These are phyloP conservation scores for Dasypogon diadema DNA, from an alignment of 2,888 invertebrate species.

Conservation along the genomic window DNA sequence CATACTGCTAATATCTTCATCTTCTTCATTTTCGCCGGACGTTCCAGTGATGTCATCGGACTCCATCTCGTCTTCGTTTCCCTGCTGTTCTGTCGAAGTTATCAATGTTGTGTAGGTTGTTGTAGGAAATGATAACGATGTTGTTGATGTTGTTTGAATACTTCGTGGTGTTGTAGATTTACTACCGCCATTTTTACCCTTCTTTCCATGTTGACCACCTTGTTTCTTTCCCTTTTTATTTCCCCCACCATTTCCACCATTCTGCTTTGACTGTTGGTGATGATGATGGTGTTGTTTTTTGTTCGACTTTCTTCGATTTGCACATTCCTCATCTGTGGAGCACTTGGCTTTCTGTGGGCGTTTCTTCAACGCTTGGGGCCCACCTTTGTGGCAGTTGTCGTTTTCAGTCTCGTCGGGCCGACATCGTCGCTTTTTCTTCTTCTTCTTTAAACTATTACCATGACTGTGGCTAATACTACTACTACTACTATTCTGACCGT, in stretches of 20 bases:
- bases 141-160: slow-evolving; percentile 9
- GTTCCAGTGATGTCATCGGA: slow-evolving; percentile 25
- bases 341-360: slow-evolving; percentile 56
- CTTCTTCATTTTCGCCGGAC: slow-evolving; percentile 59
- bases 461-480: slow-evolving; percentile 55
- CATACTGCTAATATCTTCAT: slow-evolving; percentile 58
- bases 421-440: slow-evolving; percentile 64
- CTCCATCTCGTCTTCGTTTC: slow-evolving; percentile 45
- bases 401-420: slow-evolving; percentile 64
- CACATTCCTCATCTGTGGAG: slow-evolving; percentile 26
- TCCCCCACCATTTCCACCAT: slow-evolving; percentile 52
- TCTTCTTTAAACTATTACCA: slow-evolving; percentile 59
- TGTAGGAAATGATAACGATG: slow-evolving; percentile 12
- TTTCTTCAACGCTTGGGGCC: slow-evolving; percentile 60
- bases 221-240: slow-evolving; percentile 58
- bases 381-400: slow-evolving; percentile 62
- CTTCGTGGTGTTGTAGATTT: slow-evolving; percentile 37
- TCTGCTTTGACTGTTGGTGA: slow-evolving; percentile 35
- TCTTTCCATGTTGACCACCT: slow-evolving; percentile 56
- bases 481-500: slow-evolving; percentile 60
- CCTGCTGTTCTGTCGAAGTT: slow-evolving; percentile 59
- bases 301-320: slow-evolving; percentile 38
- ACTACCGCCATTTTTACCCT: slow-evolving; percentile 56
- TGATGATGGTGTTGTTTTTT: slow-evolving; percentile 53
- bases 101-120: slow-evolving; percentile 50